phyloP scores from a whole-genome alignment of 2,797 vertebrate species.

The Rhinella marina region DNA sequence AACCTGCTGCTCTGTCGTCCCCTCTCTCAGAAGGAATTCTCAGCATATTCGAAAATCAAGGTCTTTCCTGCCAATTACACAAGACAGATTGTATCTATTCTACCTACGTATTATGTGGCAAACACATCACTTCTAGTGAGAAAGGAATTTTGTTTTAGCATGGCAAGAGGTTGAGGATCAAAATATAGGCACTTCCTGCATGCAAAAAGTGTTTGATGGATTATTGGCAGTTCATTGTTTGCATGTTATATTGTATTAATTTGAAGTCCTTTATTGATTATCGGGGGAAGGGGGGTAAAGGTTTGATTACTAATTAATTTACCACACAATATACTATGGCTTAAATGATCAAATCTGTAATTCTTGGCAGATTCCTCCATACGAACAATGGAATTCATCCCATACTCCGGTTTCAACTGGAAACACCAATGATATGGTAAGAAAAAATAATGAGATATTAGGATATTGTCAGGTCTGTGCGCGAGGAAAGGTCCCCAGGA shows the following conservation, averaged over 20 bases:
- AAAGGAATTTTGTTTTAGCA: background rate
- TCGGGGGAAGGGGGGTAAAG: too few species aligned
- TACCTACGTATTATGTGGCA: background rate
- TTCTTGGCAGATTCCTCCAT: constrained; percentile 52
- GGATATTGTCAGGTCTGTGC: too few species aligned
- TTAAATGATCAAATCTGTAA: too few species aligned
- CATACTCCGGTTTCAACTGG: constrained; percentile 51
- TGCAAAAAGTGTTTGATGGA: background rate
- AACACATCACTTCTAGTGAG: background rate
- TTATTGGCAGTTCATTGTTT: background rate
- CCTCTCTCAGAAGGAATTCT: background rate
- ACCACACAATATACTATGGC: too few species aligned
- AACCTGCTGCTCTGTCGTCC: too few species aligned
- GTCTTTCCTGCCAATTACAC: background rate
- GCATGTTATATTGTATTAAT: too few species aligned
- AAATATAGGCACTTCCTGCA: background rate
- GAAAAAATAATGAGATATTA: background rate
- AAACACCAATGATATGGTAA: constrained; percentile 66
- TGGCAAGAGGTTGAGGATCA: background rate
- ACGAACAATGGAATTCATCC: constrained; percentile 70
- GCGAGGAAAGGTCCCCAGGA: too few species aligned
- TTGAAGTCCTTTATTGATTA: too few species aligned
- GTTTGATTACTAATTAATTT: too few species aligned
- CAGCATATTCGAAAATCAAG: background rate
- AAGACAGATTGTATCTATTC: too few species aligned